Evolutionary conservation across 2,797 vertebrate genomes (phyloP).

Genomic region (Oophaga sylvatica): DNA sequence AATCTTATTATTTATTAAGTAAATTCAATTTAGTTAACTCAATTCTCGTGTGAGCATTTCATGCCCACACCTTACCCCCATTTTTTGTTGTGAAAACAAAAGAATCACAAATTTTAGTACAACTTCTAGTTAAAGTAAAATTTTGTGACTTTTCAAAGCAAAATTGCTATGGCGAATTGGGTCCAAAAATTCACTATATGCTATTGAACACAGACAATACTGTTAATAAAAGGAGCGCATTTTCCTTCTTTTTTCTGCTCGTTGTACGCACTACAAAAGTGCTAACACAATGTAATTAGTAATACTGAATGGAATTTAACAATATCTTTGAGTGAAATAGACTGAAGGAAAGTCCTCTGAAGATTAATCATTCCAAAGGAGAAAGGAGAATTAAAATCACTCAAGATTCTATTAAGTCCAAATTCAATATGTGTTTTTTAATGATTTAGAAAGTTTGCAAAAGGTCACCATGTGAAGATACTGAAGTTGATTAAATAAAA

Average conservation of each 20-base stretch:
- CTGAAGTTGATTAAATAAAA: constrained; percentile 76
- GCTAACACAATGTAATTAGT: constrained; percentile 28
- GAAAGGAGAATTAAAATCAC: constrained; percentile 64
- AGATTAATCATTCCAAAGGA: constrained; percentile 71
- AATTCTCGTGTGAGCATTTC: too few species aligned
- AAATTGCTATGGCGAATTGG: too few species aligned
- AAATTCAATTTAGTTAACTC: too few species aligned
- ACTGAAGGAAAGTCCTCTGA: constrained; percentile 50
- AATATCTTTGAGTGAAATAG: constrained; percentile 47
- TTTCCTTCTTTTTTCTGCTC: background rate
- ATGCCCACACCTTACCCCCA: too few species aligned
- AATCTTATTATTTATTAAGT: too few species aligned
- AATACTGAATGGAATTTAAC: constrained; percentile 12
- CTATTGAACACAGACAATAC: background rate
- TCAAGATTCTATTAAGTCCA: constrained; percentile 64
- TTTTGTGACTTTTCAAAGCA: too few species aligned
- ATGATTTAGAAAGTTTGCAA: constrained; percentile 73
- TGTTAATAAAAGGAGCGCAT: background rate
- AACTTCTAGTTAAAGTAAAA: too few species aligned
- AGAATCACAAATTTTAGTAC: too few species aligned
- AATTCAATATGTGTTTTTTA: constrained; percentile 71
- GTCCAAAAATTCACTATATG: background rate
- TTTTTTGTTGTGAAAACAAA: too few species aligned
- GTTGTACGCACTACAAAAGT: background rate
- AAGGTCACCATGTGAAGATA: constrained; percentile 76